Percentiles rank a stretch among this genome's conserved stretches.
Evolutionary conservation across 2,797 vertebrate species (phyloP).

Genomic region (Falco novaeseelandiae): DNA sequence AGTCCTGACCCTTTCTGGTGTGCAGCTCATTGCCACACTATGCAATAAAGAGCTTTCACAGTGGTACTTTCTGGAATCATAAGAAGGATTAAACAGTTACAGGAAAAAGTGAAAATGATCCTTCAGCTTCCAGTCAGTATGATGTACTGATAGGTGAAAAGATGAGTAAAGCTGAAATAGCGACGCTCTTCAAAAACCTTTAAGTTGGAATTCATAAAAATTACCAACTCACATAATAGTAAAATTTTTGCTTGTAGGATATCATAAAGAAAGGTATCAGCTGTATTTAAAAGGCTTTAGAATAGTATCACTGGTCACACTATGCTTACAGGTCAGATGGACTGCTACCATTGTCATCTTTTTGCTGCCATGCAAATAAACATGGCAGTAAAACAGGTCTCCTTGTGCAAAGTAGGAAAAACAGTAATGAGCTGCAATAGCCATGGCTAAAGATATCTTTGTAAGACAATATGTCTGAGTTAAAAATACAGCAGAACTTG

Average conservation of each 20-base stretch:
- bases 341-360: background rate
- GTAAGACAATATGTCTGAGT: background rate
- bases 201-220: background rate
- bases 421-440: background rate
- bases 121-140: background rate
- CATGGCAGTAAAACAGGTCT: background rate
- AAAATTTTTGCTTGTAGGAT: background rate
- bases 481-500: conserved; percentile 3
- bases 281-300: background rate
- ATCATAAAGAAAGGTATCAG: background rate
- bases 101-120: background rate
- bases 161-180: background rate
- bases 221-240: background rate
- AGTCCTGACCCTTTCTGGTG: background rate
- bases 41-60: background rate
- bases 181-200: background rate
- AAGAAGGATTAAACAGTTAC: background rate
- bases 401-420: background rate
- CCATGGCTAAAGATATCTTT: background rate
- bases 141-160: background rate
- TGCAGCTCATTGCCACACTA: background rate
- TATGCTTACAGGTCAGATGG: background rate
- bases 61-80: background rate
- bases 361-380: background rate
- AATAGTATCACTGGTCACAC: background rate